A percentile compares a stretch with the other conserved stretches of the same genome.
Conservation (phyloP, 1,140 invertebrate genomes). For the Hylyphantes graminicola region DNA sequence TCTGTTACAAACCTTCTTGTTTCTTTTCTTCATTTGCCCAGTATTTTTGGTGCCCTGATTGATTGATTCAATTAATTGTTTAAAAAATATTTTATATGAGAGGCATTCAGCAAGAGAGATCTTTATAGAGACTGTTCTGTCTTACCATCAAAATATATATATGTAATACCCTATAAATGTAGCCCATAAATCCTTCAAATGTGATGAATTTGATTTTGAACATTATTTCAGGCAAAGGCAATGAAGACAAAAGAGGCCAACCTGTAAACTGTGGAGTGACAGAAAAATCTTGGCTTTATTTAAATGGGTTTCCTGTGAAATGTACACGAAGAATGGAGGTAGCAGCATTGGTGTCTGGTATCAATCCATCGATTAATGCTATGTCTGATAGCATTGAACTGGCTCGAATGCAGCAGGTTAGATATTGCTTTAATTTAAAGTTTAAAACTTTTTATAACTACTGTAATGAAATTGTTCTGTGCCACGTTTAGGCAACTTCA, state of each 20-base stretch:
- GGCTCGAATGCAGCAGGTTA: conserved; percentile 79
- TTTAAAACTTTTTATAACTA: background rate
- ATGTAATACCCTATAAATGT: too few relatives aligned
- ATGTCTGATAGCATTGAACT: conserved; percentile 91
- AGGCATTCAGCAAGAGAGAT: too few relatives aligned
- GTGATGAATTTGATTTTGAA: background rate
- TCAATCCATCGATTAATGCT: conserved; percentile 90
- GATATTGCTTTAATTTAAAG: background rate
- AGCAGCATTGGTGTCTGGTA: conserved; percentile 91
- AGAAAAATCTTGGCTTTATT: conserved; percentile 91
- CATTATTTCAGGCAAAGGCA: conserved; percentile 80
- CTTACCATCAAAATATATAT: too few relatives aligned
- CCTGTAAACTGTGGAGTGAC: conserved; percentile 85
- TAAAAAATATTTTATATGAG: too few relatives aligned
- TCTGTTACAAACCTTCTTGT: too few relatives aligned
- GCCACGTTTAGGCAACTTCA: too few relatives aligned
- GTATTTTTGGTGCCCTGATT: too few relatives aligned
- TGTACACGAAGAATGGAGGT: conserved; percentile 91
- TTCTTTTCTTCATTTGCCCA: too few relatives aligned
- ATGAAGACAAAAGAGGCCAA: conserved; percentile 94
- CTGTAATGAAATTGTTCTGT: background rate
- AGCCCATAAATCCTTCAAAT: too few relatives aligned
- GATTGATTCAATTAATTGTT: too few relatives aligned
- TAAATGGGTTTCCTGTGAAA: conserved; percentile 90
- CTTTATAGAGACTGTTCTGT: too few relatives aligned